phyloP scores from a whole-genome alignment of 1,140 invertebrate species.

The Octopus sinensis region DNA sequence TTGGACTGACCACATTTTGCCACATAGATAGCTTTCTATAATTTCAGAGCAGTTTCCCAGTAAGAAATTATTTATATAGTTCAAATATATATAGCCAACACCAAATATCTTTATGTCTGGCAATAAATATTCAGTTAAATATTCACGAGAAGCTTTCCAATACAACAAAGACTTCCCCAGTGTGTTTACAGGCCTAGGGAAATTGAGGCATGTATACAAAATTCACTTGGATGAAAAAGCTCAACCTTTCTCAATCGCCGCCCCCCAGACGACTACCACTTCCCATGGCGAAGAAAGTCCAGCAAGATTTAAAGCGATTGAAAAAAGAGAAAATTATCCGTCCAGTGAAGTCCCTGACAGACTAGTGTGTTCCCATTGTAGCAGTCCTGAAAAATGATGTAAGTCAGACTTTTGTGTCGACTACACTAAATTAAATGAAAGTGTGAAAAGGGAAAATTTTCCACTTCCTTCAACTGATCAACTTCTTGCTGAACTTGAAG shows the following conservation, averaged over 20 bases:
- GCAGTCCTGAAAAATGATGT: neutral
- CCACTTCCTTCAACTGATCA: slow-evolving; percentile 18
- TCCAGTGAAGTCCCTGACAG: neutral
- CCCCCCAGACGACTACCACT: slow-evolving; percentile 9
- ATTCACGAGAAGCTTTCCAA: too few species aligned
- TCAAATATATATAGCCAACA: too few species aligned
- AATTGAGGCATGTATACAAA: slow-evolving; percentile 15
- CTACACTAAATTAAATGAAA: slow-evolving; percentile 16
- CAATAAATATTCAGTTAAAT: too few species aligned
- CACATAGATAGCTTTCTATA: too few species aligned
- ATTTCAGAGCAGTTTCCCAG: too few species aligned
- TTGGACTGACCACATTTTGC: too few species aligned
- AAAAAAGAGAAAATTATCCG: neutral
- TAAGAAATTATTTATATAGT: too few species aligned
- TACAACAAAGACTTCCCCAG: too few species aligned
- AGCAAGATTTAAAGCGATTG: neutral
- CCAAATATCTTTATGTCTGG: too few species aligned
- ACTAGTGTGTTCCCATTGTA: neutral
- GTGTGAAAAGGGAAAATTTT: slow-evolving; percentile 20
- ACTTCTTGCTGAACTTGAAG: neutral
- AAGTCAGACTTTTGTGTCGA: neutral
- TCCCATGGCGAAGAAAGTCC: neutral
- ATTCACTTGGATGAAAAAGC: slow-evolving; percentile 9
- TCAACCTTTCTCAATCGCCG: neutral
- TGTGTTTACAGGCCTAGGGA: slow-evolving; percentile 8